Evolutionary conservation across 2,888 invertebrate genomes (phyloP).

Genomic region (Drosophila yooni): DNA sequence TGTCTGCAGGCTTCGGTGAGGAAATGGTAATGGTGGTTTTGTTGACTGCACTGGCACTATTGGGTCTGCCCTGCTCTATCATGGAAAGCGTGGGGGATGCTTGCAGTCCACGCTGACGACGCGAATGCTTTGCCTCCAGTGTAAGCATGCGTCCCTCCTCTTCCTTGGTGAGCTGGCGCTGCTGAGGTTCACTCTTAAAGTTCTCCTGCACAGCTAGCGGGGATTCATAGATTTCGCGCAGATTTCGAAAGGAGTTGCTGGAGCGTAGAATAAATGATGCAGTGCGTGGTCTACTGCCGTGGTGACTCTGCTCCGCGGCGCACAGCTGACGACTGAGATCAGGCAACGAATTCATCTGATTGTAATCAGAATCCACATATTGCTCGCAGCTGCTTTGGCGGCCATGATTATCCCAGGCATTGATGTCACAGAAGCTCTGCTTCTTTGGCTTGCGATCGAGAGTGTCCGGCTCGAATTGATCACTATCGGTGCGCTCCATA

Average conservation of each 20-base stretch:
- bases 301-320: constrained; percentile 17
- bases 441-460: constrained; percentile 91
- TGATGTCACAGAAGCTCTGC: constrained; percentile 85
- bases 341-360: constrained; percentile 75
- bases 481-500: constrained; percentile 88
- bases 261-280: constrained; percentile 88
- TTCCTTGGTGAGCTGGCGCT: constrained; percentile 46
- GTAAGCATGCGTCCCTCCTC: constrained; percentile 89
- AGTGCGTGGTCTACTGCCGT: constrained; percentile 47
- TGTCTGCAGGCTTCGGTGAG: constrained; percentile 51
- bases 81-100: constrained; percentile 76
- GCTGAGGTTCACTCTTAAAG: constrained; percentile 80
- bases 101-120: constrained; percentile 87
- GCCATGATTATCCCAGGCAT: constrained; percentile 85
- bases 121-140: constrained; percentile 90
- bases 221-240: constrained; percentile 91
- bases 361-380: constrained; percentile 68
- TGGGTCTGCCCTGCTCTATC: constrained; percentile 75
- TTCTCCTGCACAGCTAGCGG: constrained; percentile 86
- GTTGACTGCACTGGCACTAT: constrained; percentile 38
- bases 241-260: constrained; percentile 89
- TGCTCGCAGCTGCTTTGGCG: constrained; percentile 49
- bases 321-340: constrained; percentile 70
- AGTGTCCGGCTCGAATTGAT: constrained; percentile 94
- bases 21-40: constrained; percentile 81